Evolutionary conservation across 2,113 vertebrate genomes (phyloP).

Genomic region (Apodemus sylvaticus): DNA sequence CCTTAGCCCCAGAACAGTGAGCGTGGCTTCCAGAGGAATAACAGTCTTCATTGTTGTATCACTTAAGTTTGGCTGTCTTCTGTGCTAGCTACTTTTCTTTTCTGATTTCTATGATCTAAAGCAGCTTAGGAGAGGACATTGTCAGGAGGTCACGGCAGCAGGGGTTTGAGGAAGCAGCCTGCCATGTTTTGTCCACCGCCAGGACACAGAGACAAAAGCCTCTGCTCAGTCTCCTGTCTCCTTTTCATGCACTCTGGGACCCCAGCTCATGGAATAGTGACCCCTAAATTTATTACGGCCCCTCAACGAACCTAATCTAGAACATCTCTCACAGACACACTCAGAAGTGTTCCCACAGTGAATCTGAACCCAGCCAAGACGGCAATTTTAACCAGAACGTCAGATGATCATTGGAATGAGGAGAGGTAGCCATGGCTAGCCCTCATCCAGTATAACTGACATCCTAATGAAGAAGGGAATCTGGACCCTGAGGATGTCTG

Average conservation of each 20-base stretch:
- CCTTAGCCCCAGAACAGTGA: neutral
- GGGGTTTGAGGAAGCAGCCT: neutral
- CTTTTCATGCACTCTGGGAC: too few species aligned
- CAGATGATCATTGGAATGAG: neutral
- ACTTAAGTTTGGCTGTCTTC: neutral
- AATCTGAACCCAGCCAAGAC: neutral
- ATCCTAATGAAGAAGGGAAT: neutral
- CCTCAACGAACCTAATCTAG: neutral
- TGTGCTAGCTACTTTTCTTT: neutral
- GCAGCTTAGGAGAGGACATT: neutral
- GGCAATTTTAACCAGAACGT: neutral
- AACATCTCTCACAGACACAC: neutral
- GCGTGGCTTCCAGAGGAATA: neutral
- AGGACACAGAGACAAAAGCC: neutral
- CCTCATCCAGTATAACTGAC: neutral
- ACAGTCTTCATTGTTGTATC: neutral
- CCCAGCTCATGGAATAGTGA: neutral
- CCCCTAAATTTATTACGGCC: neutral
- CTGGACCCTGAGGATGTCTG: neutral
- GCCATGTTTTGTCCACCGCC: fast-evolving
- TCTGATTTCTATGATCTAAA: neutral
- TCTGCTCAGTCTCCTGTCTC: neutral
- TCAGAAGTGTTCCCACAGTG: neutral
- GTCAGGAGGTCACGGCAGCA: neutral
- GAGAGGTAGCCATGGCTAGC: neutral